These are phyloP conservation scores for Crematogaster levior DNA, from an alignment of 2,888 invertebrate species.

Conservation along the genomic window DNA sequence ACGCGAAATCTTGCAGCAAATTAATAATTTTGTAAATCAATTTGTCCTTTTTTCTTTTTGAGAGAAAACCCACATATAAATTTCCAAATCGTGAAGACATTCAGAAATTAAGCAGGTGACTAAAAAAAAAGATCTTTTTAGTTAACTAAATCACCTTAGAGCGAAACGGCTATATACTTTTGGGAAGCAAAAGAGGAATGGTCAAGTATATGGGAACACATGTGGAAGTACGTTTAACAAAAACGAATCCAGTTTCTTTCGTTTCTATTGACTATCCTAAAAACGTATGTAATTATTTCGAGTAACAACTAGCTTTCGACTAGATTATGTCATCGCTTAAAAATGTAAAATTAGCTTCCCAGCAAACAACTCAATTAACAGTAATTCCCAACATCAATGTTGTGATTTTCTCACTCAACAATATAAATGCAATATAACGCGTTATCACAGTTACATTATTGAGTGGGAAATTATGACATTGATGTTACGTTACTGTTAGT, in stretches of 20 bases:
- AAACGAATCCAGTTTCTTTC: background rate
- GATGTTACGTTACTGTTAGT: too few species aligned
- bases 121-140: background rate
- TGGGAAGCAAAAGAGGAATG: background rate
- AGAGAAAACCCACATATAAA: background rate
- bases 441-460: too few species aligned
- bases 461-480: too few species aligned
- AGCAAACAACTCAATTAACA: too few species aligned
- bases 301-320: background rate
- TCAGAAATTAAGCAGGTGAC: background rate
- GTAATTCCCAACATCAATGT: too few species aligned
- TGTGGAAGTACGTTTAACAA: background rate
- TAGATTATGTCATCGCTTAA: background rate
- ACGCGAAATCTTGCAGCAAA: background rate
- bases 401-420: too few species aligned
- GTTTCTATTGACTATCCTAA: background rate
- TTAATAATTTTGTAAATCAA: background rate
- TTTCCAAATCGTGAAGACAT: background rate
- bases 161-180: background rate
- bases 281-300: background rate
- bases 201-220: background rate
- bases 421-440: too few species aligned
- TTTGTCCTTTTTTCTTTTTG: background rate
- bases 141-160: background rate
- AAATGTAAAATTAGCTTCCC: background rate